Evolutionary conservation across 2,888 invertebrate species (phyloP), one percentile per base, ranked within the genome.

Genomic region (Heteropelma amictum): DNA sequence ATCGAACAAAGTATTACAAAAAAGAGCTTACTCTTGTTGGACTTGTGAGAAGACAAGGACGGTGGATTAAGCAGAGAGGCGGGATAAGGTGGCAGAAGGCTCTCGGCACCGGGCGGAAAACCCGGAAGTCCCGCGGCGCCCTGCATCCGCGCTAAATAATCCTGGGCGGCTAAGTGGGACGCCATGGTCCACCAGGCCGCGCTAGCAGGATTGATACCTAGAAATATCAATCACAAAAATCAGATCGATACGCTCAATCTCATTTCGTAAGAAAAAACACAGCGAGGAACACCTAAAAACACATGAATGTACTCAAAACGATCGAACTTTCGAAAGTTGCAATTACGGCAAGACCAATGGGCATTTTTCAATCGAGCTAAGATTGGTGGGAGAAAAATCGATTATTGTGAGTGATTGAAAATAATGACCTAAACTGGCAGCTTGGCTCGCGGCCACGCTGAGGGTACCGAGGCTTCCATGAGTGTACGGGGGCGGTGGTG

Each of bases 141-240:
- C 89, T 96, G 96, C 79, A 96, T 90, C 73, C 96, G 92, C 51
- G 95, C 95, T 80, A 96, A 92, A 90, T 96, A 96, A 89, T 96
- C 96, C 89, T 96, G 96, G 0, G 96, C 96, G 33, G 96, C 96
- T 82, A 96, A 91, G 88, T 96, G 96, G 26, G 94, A 94, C 42
- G 96, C 96, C 95, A 96, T 96, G 19, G 95, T 95, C 96, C 96
- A 96, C 96, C 96, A 96, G 70, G 95, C 94, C 82, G 94, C 94
- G 89, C 86, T 88, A 19, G 88, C 88, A 49, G 88, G 83, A 81
- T 87, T 89, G 67, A 89, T 89, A 68, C 95, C 95, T 95, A 89
- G 7, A 3, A 6, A 38, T 26, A 58, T n/a, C n/a, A 8, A 42
- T 23, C 5, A 19, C 19, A 42, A 53, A 56, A 35, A 53, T 12